These are phyloP conservation scores for Daboia siamensis DNA, from an alignment of 2,113 vertebrate species.

Conservation along the genomic window DNA sequence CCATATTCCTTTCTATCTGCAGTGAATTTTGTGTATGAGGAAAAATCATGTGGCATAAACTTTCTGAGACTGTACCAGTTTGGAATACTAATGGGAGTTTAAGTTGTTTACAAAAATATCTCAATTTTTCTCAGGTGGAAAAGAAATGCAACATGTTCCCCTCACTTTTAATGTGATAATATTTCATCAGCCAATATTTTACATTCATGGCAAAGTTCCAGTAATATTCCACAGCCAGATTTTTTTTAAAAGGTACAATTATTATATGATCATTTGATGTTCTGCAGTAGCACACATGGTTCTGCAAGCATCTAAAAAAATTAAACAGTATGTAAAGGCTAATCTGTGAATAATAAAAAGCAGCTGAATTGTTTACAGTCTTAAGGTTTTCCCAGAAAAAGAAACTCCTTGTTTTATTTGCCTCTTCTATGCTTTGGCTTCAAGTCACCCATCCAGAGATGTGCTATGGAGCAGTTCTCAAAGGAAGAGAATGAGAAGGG, in stretches of 20 bases:
- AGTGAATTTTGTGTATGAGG: background rate
- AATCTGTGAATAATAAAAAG: background rate
- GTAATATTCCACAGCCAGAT: background rate
- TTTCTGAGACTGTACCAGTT: background rate
- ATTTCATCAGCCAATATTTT: background rate
- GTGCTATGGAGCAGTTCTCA: conserved; percentile 21
- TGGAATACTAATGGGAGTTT: too few species aligned
- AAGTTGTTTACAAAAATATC: background rate
- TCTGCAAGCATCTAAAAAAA: background rate
- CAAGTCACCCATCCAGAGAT: conserved; percentile 18
- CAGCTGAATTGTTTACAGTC: background rate
- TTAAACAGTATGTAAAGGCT: too few species aligned
- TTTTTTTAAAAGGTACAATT: background rate
- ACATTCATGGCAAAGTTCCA: background rate
- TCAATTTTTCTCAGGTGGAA: background rate
- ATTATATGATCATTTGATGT: background rate
- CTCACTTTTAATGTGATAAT: background rate
- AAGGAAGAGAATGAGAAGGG: background rate
- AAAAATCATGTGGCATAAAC: background rate
- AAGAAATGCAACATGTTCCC: background rate
- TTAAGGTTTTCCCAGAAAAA: background rate
- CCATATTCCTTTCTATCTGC: background rate
- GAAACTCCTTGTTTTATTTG: background rate
- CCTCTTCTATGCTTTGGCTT: conserved; percentile 4
- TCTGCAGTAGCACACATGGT: background rate